A percentile compares a stretch with the other conserved stretches of the same genome.
Evolutionary conservation across 2,888 invertebrate genomes (phyloP).

Genomic region (Isoperla grammatica): DNA sequence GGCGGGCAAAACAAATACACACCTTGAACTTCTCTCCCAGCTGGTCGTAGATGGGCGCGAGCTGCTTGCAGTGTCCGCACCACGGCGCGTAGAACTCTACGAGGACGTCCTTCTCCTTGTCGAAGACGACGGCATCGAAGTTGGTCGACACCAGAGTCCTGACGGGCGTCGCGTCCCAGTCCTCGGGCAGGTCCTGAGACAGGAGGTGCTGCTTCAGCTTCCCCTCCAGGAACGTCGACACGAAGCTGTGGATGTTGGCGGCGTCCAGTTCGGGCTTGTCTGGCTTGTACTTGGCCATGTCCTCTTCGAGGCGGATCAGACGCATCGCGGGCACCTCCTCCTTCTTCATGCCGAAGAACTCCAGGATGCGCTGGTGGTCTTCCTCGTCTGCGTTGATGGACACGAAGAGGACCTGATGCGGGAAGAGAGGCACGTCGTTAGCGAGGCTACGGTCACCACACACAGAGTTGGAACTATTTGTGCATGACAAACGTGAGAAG

Average conservation of each 20-base stretch:
- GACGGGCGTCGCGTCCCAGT: slow-evolving; percentile 95
- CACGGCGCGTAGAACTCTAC: slow-evolving; percentile 99
- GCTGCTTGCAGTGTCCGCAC: slow-evolving; percentile 98
- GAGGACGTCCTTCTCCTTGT: slow-evolving; percentile 83
- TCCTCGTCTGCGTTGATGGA: slow-evolving; percentile 92
- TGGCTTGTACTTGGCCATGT: slow-evolving; percentile 98
- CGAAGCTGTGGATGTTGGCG: slow-evolving; percentile 71
- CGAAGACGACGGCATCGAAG: slow-evolving; percentile 88
- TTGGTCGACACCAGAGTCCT: slow-evolving; percentile 90
- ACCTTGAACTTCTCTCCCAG: slow-evolving; percentile 90
- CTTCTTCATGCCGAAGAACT: slow-evolving; percentile 98
- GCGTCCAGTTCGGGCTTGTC: slow-evolving; percentile 61
- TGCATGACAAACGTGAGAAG: too few species aligned
- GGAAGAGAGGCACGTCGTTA: background rate
- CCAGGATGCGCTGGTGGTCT: slow-evolving; percentile 94
- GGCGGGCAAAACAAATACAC: slow-evolving; percentile 36
- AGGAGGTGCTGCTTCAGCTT: slow-evolving; percentile 93
- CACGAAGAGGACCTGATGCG: slow-evolving; percentile 75
- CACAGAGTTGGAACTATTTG: too few species aligned
- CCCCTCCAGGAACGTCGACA: slow-evolving; percentile 83
- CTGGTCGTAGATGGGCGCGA: slow-evolving; percentile 94
- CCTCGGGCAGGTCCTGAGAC: slow-evolving; percentile 88
- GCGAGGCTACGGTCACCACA: too few species aligned
- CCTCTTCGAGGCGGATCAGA: slow-evolving; percentile 90
- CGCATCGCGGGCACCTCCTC: slow-evolving; percentile 88